These are phyloP conservation scores for Otolemur garnettii DNA, from an alignment of 2,113 vertebrate species.

Conservation along the genomic window DNA sequence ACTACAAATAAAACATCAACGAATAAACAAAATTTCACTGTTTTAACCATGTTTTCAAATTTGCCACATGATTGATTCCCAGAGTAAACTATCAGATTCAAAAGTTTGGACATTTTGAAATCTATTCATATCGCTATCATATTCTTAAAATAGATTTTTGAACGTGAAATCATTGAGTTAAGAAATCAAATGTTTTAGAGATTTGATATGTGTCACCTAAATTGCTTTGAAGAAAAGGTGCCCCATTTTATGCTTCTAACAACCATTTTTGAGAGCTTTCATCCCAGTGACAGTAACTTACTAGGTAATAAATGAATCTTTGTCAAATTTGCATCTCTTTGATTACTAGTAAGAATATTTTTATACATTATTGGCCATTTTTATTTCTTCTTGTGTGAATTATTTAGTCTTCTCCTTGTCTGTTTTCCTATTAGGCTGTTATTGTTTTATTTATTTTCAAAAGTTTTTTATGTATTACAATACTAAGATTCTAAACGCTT, in stretches of 20 bases:
- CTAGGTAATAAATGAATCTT: background rate
- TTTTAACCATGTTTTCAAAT: conserved; percentile 33
- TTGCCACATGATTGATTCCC: background rate
- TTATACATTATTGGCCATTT: background rate
- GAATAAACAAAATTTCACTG: conserved; percentile 16
- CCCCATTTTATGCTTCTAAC: background rate
- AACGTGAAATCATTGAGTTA: conserved; percentile 17
- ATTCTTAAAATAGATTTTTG: conserved; percentile 48
- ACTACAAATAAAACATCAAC: conserved; percentile 36
- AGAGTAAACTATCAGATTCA: background rate
- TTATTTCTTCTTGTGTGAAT: conserved; percentile 25
- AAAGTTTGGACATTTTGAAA: conserved; percentile 33
- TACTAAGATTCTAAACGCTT: background rate
- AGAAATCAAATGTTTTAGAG: background rate
- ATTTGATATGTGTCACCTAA: background rate
- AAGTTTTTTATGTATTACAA: background rate
- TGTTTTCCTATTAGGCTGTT: background rate
- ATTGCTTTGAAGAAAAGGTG: background rate
- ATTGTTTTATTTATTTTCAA: conserved; percentile 23
- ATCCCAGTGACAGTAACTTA: background rate
- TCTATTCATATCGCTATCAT: background rate
- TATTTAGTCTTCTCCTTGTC: conserved; percentile 14
- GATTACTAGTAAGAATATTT: background rate
- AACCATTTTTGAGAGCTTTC: background rate
- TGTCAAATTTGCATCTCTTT: background rate